Percentiles rank a stretch among this genome's conserved stretches.
phyloP scores from a whole-genome alignment of 2,888 invertebrate species.

The Tineola bisselliella region DNA sequence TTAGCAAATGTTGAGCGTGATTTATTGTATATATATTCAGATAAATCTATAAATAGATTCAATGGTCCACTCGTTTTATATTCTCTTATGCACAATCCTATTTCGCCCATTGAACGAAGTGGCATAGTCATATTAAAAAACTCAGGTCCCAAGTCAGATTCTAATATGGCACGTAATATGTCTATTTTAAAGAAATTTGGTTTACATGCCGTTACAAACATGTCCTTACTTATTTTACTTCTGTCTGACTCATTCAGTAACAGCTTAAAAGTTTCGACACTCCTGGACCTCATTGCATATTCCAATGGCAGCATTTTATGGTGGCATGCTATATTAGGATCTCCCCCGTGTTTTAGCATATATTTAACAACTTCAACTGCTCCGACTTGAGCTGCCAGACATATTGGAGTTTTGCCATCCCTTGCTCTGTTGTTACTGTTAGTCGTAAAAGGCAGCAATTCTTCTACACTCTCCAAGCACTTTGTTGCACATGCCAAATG shows the following conservation, averaged over 20 bases:
- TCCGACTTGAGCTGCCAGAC: constrained; percentile 38
- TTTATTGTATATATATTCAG: constrained; percentile 49
- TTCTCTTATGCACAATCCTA: constrained; percentile 21
- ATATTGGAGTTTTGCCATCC: constrained; percentile 45
- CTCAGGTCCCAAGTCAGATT: constrained; percentile 44
- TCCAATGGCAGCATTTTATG: constrained; percentile 42
- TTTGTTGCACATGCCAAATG: constrained; percentile 55
- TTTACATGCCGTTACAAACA: constrained; percentile 47
- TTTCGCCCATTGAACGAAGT: constrained; percentile 13
- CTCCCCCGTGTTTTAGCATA: constrained; percentile 44
- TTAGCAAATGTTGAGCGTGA: constrained; percentile 42
- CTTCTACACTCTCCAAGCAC: constrained; percentile 34
- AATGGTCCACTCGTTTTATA: constrained; percentile 46
- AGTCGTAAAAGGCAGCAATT: constrained; percentile 39
- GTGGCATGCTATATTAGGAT: constrained; percentile 43
- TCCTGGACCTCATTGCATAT: constrained; percentile 39
- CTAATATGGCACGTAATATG: constrained; percentile 44
- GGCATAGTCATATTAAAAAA: constrained; percentile 32
- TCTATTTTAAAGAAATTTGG: constrained; percentile 53
- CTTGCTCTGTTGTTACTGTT: constrained; percentile 41
- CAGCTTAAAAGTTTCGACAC: constrained; percentile 35
- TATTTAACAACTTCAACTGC: constrained; percentile 41
- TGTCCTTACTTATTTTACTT: constrained; percentile 35
- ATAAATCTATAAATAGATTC: constrained; percentile 47
- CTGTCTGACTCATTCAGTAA: constrained; percentile 37